A percentile compares a stretch with the other conserved stretches of the same genome.
Conservation (phyloP, 2,797 vertebrate species). For the Gymnoscopelus microlampas region DNA sequence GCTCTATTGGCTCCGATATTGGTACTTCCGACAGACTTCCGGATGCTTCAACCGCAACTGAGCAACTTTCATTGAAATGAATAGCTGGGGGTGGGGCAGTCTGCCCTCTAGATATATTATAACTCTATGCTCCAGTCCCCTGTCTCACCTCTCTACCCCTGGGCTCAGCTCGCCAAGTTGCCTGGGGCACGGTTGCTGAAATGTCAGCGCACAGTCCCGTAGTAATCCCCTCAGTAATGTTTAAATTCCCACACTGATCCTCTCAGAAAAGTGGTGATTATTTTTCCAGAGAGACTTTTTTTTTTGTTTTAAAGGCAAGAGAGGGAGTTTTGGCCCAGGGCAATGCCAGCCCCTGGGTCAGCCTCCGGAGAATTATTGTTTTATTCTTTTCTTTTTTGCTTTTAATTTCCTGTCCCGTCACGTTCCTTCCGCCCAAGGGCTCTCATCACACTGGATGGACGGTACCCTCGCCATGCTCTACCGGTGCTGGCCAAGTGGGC, state of each 20-base stretch:
- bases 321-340: constrained; percentile 16
- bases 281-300: constrained; percentile 36
- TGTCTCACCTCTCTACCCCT: constrained; percentile 2
- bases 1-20: no score
- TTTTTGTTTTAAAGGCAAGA: constrained; percentile 8
- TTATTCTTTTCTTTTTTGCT: constrained; percentile 26
- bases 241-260: constrained; percentile 34
- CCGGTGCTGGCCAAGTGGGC: constrained; percentile 33
- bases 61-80: no score
- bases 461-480: constrained; percentile 17
- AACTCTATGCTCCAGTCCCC: neutral
- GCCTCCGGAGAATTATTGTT: constrained; percentile 31
- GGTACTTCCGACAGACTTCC: no score
- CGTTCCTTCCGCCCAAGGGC: constrained; percentile 18
- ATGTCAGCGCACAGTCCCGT: constrained; percentile 6
- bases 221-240: constrained; percentile 29
- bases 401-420: constrained; percentile 56
- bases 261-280: constrained; percentile 35
- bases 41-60: no score
- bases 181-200: constrained; percentile 1
- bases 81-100: no score
- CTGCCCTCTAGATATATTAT: no score
- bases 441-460: constrained; percentile 28
- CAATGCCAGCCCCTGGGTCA: constrained; percentile 33
- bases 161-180: constrained; percentile 3